Conservation (phyloP, 2,888 invertebrate genomes). For the Sthenelais limicola region DNA sequence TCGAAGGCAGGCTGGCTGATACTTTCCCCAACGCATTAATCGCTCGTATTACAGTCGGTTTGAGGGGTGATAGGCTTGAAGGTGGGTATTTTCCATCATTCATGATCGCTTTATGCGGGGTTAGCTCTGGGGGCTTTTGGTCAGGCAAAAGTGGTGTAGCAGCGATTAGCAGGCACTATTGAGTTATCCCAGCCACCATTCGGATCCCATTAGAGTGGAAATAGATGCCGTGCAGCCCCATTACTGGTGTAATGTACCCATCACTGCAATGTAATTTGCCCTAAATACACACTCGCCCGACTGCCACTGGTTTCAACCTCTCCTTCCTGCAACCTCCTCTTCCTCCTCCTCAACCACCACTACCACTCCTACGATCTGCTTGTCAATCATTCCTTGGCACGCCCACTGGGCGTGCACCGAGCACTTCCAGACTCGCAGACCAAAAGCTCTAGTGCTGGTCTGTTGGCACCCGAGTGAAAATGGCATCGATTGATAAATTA, state of each 20-base stretch:
- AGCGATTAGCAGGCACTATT: slow-evolving; percentile 24
- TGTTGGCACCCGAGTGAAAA: slow-evolving; percentile 32
- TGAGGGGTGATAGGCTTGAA: no score
- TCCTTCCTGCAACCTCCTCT: neutral
- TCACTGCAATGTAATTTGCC: slow-evolving; percentile 19
- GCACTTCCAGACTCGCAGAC: no score
- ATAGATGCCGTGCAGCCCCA: slow-evolving; percentile 25
- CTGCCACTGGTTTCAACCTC: neutral
- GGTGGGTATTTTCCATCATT: no score
- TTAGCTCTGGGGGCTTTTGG: no score
- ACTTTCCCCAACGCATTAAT: no score
- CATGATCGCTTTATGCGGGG: no score
- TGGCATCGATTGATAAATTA: slow-evolving; percentile 35
- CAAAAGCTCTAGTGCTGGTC: no score
- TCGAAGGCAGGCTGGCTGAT: no score
- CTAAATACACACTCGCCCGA: slow-evolving; percentile 21
- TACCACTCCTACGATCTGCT: neutral
- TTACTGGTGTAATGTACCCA: slow-evolving; percentile 29
- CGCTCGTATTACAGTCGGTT: no score
- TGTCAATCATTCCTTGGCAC: slow-evolving; percentile 1
- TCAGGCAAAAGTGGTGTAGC: slow-evolving; percentile 31
- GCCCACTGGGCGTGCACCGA: no score
- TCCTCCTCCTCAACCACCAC: neutral
- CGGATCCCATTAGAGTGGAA: slow-evolving; percentile 27
- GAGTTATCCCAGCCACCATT: slow-evolving; percentile 27